Conservation (phyloP, 2,113 vertebrate genomes). For the Gorilla gorilla region DNA sequence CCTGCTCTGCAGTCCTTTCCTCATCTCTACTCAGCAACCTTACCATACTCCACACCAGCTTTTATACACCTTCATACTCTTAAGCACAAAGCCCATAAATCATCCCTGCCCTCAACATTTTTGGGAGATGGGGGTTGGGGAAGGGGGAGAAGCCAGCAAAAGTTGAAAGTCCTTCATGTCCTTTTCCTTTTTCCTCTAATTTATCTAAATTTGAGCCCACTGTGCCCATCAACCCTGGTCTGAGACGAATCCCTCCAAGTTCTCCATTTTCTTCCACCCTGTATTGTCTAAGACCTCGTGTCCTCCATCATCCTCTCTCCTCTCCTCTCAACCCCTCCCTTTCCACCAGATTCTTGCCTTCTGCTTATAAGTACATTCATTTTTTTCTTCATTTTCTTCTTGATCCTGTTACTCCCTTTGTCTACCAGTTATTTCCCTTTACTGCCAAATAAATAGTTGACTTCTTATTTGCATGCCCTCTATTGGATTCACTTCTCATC, state of each 20-base stretch:
- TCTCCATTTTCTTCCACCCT: not conserved
- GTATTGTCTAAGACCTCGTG: not conserved
- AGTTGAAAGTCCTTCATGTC: not conserved
- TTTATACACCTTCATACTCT: not conserved
- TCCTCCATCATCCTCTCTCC: not conserved
- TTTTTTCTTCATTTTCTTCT: not conserved
- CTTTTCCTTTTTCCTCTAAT: not conserved
- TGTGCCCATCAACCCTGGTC: not conserved
- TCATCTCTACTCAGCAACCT: not conserved
- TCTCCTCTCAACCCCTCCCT: not conserved
- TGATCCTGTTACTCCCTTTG: not conserved
- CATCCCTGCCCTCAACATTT: not conserved
- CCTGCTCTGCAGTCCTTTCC: not conserved
- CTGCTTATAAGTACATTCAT: not conserved
- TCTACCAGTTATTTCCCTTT: not conserved
- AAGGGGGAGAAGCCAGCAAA: not conserved
- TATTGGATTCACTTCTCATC: not conserved
- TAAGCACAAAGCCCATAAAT: not conserved
- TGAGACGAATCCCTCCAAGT: not conserved
- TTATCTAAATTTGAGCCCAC: not conserved
- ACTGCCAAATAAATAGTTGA: not conserved
- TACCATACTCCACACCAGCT: not conserved
- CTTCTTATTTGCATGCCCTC: not conserved
- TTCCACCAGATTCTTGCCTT: not conserved
- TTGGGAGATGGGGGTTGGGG: not conserved